Percentiles rank a stretch among this genome's conserved stretches.
phyloP scores from a whole-genome alignment of 2,888 invertebrate genomes.

The Aleiodes leptofemur region DNA sequence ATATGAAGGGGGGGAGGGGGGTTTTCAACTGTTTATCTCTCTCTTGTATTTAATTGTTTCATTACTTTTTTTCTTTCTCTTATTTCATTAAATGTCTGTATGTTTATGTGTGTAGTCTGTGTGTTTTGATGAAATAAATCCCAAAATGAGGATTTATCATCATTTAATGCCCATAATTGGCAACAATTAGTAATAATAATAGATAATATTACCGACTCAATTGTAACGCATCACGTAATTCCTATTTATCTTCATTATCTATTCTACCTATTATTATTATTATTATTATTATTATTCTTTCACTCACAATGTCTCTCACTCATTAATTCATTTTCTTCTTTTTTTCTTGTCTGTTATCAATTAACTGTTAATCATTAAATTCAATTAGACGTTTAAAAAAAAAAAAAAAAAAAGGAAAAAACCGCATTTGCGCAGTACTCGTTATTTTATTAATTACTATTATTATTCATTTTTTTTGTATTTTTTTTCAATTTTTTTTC shows the following conservation, averaged over 20 bases:
- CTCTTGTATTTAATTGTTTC: slow-evolving; percentile 16
- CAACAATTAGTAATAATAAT: slow-evolving; percentile 73
- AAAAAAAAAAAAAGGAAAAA: slow-evolving; percentile 45
- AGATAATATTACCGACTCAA: slow-evolving; percentile 72
- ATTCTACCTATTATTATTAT: slow-evolving; percentile 53
- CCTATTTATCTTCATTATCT: slow-evolving; percentile 49
- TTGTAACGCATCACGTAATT: slow-evolving; percentile 58
- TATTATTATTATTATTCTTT: slow-evolving; percentile 46
- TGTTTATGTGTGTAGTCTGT: no score
- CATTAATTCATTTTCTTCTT: slow-evolving; percentile 5
- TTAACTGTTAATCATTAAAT: slow-evolving; percentile 32
- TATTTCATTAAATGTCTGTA: slow-evolving; percentile 27
- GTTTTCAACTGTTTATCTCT: no score
- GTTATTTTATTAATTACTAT: slow-evolving; percentile 52
- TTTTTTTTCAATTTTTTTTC: slow-evolving; percentile 57
- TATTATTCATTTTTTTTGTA: slow-evolving; percentile 21
- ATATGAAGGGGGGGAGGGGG: slow-evolving; percentile 7
- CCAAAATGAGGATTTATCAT: slow-evolving; percentile 61
- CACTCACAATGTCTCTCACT: slow-evolving; percentile 44
- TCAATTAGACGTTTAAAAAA: slow-evolving; percentile 41
- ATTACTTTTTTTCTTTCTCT: slow-evolving; percentile 11
- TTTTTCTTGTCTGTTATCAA: slow-evolving; percentile 18
- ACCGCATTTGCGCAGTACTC: slow-evolving; percentile 55
- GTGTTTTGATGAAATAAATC: slow-evolving; percentile 51
- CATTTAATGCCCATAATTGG: slow-evolving; percentile 74